phyloP scores from a whole-genome alignment of 2,113 vertebrate species.

The Nematolebias whitei region DNA sequence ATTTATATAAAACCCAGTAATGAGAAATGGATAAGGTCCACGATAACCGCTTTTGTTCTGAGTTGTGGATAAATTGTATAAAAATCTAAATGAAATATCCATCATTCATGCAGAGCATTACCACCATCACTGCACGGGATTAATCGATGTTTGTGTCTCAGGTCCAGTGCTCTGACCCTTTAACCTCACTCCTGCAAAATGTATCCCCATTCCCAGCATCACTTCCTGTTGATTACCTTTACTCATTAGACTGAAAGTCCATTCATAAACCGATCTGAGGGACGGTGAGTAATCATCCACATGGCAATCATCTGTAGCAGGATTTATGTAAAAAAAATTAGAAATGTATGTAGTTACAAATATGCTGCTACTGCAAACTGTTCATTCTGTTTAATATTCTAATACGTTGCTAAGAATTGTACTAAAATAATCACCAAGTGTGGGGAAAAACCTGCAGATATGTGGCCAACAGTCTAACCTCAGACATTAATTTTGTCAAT shows the following conservation, averaged over 20 bases:
- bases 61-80: slow-evolving; percentile 7
- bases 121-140: slow-evolving; percentile 7
- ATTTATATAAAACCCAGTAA: slow-evolving; percentile 39
- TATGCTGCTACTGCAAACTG: too few species aligned
- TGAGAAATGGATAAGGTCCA: slow-evolving; percentile 23
- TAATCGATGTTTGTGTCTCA: slow-evolving; percentile 45
- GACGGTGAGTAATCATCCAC: slow-evolving; percentile 22
- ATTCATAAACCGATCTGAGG: slow-evolving; percentile 52
- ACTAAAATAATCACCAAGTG: too few species aligned
- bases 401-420: too few species aligned
- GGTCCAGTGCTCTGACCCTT: slow-evolving; percentile 57
- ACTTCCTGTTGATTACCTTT: slow-evolving; percentile 66
- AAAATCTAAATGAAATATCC: background rate
- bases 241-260: slow-evolving; percentile 57
- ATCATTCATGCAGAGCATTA: background rate
- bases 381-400: too few species aligned
- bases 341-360: too few species aligned
- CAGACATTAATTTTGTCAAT: too few species aligned
- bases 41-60: slow-evolving; percentile 4
- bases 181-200: slow-evolving; percentile 57
- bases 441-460: too few species aligned
- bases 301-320: slow-evolving; percentile 12
- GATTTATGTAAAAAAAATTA: too few species aligned
- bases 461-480: too few species aligned
- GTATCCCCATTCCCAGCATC: slow-evolving; percentile 56